Conservation (phyloP, 2,797 vertebrate genomes). For the Hypotaenidia philippensis region DNA sequence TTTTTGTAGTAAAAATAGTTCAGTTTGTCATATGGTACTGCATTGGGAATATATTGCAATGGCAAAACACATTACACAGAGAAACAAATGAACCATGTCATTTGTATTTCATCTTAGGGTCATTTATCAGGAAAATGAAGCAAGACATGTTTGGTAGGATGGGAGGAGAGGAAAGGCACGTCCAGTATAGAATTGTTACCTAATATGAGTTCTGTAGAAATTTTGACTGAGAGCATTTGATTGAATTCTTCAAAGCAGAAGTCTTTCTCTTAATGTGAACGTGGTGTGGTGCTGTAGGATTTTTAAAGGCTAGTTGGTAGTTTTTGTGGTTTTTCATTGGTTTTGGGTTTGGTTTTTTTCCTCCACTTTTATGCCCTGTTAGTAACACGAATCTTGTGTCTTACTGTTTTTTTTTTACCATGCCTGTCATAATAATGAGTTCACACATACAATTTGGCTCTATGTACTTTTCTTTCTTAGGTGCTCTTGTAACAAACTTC, state of each 20-base stretch:
- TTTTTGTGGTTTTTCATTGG: not conserved
- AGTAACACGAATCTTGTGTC: not conserved
- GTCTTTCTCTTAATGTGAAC: not conserved
- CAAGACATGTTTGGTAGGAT: not conserved
- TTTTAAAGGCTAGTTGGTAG: not conserved
- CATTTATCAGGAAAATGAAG: not conserved
- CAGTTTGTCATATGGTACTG: not conserved
- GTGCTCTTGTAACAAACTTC: constrained; percentile 93
- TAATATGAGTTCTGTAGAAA: not conserved
- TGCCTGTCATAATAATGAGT: not conserved
- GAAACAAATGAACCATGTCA: not conserved
- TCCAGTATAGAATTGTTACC: not conserved
- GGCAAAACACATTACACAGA: not conserved
- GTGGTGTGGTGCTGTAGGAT: not conserved
- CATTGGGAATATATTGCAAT: not conserved
- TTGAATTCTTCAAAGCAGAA: not conserved
- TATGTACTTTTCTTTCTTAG: constrained; percentile 72
- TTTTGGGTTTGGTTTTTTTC: not conserved
- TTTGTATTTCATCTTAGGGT: not conserved
- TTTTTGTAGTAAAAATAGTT: not conserved
- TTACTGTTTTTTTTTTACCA: not conserved
- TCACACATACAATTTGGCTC: not conserved
- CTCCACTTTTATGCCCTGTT: not conserved
- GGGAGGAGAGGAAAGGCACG: not conserved
- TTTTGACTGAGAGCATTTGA: not conserved